Conservation (phyloP, 2,888 invertebrate genomes). For the Adineta ricciae region DNA sequence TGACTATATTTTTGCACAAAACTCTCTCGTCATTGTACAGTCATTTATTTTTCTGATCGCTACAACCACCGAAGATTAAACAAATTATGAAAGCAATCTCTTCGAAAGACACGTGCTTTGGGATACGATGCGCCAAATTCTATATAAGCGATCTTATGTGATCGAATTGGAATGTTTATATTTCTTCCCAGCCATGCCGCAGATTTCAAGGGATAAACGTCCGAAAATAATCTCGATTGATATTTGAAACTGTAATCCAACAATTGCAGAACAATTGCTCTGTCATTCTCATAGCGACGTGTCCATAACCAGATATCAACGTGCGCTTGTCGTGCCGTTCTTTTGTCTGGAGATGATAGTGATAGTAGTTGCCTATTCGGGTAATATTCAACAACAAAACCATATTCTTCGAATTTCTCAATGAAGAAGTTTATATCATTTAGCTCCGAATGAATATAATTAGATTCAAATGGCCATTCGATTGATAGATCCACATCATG, state of each 20-base stretch:
- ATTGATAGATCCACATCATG: background rate
- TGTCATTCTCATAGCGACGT: too few relatives aligned
- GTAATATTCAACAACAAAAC: too few relatives aligned
- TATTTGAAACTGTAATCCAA: background rate
- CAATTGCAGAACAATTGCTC: background rate
- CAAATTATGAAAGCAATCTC: background rate
- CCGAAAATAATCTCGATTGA: background rate
- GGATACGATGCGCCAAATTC: background rate
- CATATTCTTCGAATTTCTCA: background rate
- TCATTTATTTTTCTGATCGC: too few relatives aligned
- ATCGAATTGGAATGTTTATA: background rate
- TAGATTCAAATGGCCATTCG: background rate
- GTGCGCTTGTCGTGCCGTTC: too few relatives aligned
- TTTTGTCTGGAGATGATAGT: too few relatives aligned
- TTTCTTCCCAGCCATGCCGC: background rate
- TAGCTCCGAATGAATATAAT: background rate
- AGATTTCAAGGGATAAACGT: background rate
- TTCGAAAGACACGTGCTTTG: background rate
- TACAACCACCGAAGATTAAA: background rate
- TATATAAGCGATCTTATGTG: background rate
- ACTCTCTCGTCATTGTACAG: too few relatives aligned
- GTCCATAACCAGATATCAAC: too few relatives aligned
- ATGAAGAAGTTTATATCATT: background rate
- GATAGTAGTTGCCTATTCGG: too few relatives aligned
- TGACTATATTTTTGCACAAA: too few relatives aligned